phyloP scores from a whole-genome alignment of 53 echinoderm and acorn worm genomes.

The Mesocentrotus franciscanus region DNA sequence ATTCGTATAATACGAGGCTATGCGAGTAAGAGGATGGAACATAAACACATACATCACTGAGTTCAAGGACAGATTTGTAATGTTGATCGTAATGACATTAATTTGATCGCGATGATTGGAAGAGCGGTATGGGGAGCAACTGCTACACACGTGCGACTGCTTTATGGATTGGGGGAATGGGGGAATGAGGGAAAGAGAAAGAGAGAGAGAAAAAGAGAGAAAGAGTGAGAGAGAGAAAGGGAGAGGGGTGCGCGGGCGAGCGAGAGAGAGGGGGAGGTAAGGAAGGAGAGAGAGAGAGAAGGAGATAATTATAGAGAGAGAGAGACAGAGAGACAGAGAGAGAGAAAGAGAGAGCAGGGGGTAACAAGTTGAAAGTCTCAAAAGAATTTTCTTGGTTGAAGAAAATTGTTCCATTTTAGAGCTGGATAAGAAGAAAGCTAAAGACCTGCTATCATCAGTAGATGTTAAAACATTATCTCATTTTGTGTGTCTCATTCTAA shows the following conservation, averaged over 20 bases:
- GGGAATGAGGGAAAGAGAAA: not conserved
- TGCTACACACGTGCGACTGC: not conserved
- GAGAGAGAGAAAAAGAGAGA: not conserved
- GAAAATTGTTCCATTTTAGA: too few relatives aligned
- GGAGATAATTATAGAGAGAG: too few relatives aligned
- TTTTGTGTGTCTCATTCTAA: too few relatives aligned
- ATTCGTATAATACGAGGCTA: not conserved
- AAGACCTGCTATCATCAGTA: too few relatives aligned
- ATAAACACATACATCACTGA: not conserved
- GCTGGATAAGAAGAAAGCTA: not conserved
- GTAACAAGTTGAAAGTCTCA: too few relatives aligned
- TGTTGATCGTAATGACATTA: constrained; percentile 6
- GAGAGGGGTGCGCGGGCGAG: too few relatives aligned
- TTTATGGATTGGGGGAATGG: not conserved
- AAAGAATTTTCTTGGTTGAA: too few relatives aligned
- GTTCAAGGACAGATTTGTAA: constrained; percentile 25
- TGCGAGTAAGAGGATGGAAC: not conserved
- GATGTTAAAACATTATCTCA: too few relatives aligned
- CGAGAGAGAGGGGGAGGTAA: not conserved
- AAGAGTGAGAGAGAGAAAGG: too few relatives aligned
- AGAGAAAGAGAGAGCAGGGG: not conserved
- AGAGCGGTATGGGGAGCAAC: not conserved
- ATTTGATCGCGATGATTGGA: constrained; percentile 23
- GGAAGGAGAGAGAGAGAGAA: not conserved
- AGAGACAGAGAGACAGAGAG: not conserved